A percentile compares a stretch with the other conserved stretches of the same genome.
These are phyloP conservation scores for Scolopax mira DNA, from an alignment of 2,113 vertebrate species.

Conservation along the genomic window DNA sequence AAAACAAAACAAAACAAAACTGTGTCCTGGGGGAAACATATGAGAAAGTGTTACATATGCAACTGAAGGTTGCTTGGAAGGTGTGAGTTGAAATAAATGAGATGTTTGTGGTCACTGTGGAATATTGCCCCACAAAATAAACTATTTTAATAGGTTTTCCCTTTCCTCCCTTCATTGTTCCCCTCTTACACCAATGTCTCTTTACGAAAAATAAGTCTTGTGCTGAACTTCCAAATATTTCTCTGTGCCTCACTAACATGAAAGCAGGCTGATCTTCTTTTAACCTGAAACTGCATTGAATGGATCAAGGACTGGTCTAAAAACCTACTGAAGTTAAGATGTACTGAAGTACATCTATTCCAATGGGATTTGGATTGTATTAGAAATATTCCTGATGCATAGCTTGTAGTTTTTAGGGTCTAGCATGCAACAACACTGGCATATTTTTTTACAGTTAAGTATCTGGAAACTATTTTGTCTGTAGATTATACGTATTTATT, in stretches of 20 bases:
- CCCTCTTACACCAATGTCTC: neutral
- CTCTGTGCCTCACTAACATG: neutral
- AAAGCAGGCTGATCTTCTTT: neutral
- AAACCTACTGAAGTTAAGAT: neutral
- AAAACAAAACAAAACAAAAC: constrained; percentile 51
- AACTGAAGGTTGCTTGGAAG: neutral
- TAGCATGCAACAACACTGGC: neutral
- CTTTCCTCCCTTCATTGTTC: neutral
- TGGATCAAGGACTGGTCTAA: neutral
- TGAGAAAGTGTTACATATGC: constrained; percentile 14
- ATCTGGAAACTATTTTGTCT: neutral
- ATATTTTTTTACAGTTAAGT: neutral
- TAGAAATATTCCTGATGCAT: neutral
- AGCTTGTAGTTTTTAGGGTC: neutral
- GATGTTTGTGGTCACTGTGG: neutral
- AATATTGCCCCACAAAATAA: neutral
- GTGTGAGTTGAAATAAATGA: constrained; percentile 35
- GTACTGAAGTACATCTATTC: neutral
- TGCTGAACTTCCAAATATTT: neutral
- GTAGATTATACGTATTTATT: neutral
- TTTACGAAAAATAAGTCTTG: neutral
- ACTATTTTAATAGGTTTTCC: neutral
- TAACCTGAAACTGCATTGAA: neutral
- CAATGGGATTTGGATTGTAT: neutral
- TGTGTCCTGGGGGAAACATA: neutral